Conservation (phyloP, 2,113 vertebrate genomes). For the Cryptomyrus ogoouensis region DNA sequence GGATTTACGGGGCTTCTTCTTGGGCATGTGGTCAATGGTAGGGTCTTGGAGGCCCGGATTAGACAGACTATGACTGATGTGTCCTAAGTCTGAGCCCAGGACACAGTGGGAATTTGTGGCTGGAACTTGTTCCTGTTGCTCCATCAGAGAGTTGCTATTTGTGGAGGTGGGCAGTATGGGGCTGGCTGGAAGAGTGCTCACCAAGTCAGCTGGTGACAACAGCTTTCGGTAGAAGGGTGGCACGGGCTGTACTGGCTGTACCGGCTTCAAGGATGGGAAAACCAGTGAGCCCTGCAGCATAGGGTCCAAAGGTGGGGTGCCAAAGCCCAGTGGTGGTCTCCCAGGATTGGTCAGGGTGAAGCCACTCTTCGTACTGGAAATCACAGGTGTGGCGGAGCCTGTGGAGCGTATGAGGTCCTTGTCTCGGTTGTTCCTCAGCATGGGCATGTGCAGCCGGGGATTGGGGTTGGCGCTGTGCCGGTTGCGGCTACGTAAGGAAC, state of each 20-base stretch:
- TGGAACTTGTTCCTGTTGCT: slow-evolving; percentile 66
- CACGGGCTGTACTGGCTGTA: slow-evolving; percentile 94
- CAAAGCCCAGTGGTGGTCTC: slow-evolving; percentile 87
- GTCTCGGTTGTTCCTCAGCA: slow-evolving; percentile 97
- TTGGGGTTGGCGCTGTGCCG: slow-evolving; percentile 98
- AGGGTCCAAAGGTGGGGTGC: slow-evolving; percentile 86
- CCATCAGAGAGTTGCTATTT: slow-evolving; percentile 61
- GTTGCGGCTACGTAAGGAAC: slow-evolving; percentile 93
- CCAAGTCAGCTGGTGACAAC: slow-evolving; percentile 85
- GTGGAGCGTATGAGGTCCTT: slow-evolving; percentile 94
- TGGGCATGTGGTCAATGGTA: slow-evolving; percentile 77
- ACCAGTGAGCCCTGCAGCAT: slow-evolving; percentile 88
- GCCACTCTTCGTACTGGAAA: slow-evolving; percentile 87
- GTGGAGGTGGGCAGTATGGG: slow-evolving; percentile 83
- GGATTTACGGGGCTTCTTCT: slow-evolving; percentile 97
- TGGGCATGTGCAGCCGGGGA: slow-evolving; percentile 96
- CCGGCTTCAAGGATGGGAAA: slow-evolving; percentile 91
- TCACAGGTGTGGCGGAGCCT: slow-evolving; percentile 82
- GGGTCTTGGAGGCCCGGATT: slow-evolving; percentile 65
- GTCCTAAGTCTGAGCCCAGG: slow-evolving; percentile 68
- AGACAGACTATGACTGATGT: slow-evolving; percentile 61
- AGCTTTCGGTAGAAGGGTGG: slow-evolving; percentile 97
- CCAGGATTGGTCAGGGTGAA: slow-evolving; percentile 92
- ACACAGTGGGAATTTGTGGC: slow-evolving; percentile 58
- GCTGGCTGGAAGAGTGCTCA: slow-evolving; percentile 92